These are phyloP conservation scores for Rhagonycha lutea DNA, from an alignment of 2,888 invertebrate species.

Conservation along the genomic window DNA sequence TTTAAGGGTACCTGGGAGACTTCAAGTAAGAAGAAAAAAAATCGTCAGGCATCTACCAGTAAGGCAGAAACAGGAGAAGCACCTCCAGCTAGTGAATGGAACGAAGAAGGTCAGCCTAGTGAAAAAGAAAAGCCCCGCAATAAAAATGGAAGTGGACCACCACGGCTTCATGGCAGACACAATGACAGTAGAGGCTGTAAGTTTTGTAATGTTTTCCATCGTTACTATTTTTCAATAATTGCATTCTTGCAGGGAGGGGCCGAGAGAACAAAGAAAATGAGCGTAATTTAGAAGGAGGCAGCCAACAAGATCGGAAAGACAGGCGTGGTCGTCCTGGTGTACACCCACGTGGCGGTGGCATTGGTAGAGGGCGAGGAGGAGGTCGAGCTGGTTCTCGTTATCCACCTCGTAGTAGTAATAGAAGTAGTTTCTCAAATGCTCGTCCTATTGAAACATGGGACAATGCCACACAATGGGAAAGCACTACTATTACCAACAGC, in stretches of 20 bases:
- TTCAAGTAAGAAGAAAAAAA: slow-evolving; percentile 83
- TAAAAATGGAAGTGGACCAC: slow-evolving; percentile 52
- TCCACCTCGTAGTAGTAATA: slow-evolving; percentile 52
- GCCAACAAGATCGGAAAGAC: slow-evolving; percentile 48
- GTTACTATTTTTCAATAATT: neutral
- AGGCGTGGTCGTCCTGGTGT: slow-evolving; percentile 59
- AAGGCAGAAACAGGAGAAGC: slow-evolving; percentile 38
- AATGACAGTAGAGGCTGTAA: slow-evolving; percentile 49
- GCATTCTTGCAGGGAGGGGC: slow-evolving; percentile 29
- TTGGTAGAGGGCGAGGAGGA: slow-evolving; percentile 59
- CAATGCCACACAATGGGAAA: slow-evolving; percentile 54
- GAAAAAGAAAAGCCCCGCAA: slow-evolving; percentile 55
- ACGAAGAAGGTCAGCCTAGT: slow-evolving; percentile 36
- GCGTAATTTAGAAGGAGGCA: slow-evolving; percentile 50
- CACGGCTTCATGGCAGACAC: slow-evolving; percentile 59
- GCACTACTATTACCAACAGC: slow-evolving; percentile 42
- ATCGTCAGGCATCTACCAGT: slow-evolving; percentile 62
- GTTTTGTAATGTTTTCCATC: neutral
- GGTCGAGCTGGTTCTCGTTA: slow-evolving; percentile 52
- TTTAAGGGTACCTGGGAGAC: slow-evolving; percentile 83
- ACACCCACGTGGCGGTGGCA: slow-evolving; percentile 55
- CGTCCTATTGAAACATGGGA: slow-evolving; percentile 63
- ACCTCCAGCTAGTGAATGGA: slow-evolving; percentile 48
- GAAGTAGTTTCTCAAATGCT: slow-evolving; percentile 40
- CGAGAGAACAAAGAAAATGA: slow-evolving; percentile 49